A percentile compares a stretch with the other conserved stretches of the same genome.
These are phyloP conservation scores for Brachionus koreanus DNA, from an alignment of 1,140 invertebrate species.

Conservation along the genomic window DNA sequence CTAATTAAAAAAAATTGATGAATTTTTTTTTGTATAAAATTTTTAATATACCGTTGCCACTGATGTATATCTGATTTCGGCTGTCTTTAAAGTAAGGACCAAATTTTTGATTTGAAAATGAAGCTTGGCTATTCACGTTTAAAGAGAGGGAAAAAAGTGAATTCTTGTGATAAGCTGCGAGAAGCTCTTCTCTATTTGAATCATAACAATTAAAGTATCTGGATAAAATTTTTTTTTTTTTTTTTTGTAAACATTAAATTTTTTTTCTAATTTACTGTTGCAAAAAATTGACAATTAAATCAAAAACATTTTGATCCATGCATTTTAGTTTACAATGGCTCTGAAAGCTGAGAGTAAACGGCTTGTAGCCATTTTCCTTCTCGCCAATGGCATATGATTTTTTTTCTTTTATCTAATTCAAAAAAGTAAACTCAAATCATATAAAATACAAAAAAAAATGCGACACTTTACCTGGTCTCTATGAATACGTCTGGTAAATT, in stretches of 20 bases:
- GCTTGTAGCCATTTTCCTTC: conserved; percentile 2
- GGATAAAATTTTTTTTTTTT: background rate
- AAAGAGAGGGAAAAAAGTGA: conserved; percentile 20
- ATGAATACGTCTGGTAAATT: background rate
- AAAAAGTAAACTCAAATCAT: too few relatives aligned
- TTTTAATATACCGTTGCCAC: background rate
- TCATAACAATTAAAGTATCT: conserved; percentile 39
- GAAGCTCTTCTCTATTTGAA: background rate
- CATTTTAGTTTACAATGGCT: background rate
- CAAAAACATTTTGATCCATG: conserved; percentile 13
- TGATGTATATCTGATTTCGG: background rate
- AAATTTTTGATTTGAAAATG: background rate
- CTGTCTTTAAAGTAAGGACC: conserved; percentile 43
- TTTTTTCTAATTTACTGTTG: background rate
- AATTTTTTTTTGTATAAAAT: background rate
- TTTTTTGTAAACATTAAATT: too few relatives aligned
- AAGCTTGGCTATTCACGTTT: conserved; percentile 7
- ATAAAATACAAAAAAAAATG: too few relatives aligned
- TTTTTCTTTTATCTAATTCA: background rate
- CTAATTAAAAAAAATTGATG: background rate
- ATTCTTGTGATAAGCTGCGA: conserved; percentile 32
- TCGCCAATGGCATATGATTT: conserved; percentile 19
- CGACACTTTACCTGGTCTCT: background rate
- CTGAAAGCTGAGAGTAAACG: background rate
- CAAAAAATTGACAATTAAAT: conserved; percentile 10